Evolutionary conservation across 2,888 invertebrate species (phyloP).

Genomic region (Clanis bilineata): DNA sequence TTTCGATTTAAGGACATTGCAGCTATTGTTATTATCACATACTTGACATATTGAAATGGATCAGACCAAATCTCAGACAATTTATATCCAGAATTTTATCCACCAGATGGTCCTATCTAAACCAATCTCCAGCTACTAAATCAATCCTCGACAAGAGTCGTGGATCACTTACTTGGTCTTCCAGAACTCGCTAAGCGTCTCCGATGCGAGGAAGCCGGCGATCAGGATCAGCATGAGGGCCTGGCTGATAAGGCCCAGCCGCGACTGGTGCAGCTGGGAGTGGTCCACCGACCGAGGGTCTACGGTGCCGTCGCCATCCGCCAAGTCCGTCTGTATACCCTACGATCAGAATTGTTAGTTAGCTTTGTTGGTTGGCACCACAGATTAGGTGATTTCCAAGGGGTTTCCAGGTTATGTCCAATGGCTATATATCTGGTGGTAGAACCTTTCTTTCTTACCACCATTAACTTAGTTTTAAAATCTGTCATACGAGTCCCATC

Average conservation of each 20-base stretch:
- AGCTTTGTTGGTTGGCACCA: not conserved
- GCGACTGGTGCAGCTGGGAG: constrained; percentile 95
- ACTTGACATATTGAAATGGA: too few species aligned
- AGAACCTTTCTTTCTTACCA: not conserved
- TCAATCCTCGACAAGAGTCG: not conserved
- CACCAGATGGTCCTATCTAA: too few species aligned
- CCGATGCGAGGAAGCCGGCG: constrained; percentile 93
- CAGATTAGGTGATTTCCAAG: too few species aligned
- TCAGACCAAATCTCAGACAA: too few species aligned
- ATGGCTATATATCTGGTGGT: too few species aligned
- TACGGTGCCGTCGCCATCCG: constrained; percentile 57
- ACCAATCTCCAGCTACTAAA: too few species aligned
- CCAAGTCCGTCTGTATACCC: constrained; percentile 69
- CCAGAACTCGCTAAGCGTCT: constrained; percentile 96
- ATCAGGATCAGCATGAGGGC: constrained; percentile 95
- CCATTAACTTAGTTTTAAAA: too few species aligned
- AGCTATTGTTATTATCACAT: too few species aligned
- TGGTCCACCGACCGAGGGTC: constrained; percentile 85
- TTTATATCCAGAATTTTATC: too few species aligned
- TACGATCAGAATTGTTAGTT: constrained; percentile 26
- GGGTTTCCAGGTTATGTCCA: too few species aligned
- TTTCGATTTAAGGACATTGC: too few species aligned
- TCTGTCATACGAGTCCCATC: too few species aligned
- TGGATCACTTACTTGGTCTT: constrained; percentile 89
- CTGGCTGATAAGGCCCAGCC: constrained; percentile 93